Evolutionary conservation across 2,113 vertebrate genomes (phyloP).

Genomic region (Hiodon alosoides): DNA sequence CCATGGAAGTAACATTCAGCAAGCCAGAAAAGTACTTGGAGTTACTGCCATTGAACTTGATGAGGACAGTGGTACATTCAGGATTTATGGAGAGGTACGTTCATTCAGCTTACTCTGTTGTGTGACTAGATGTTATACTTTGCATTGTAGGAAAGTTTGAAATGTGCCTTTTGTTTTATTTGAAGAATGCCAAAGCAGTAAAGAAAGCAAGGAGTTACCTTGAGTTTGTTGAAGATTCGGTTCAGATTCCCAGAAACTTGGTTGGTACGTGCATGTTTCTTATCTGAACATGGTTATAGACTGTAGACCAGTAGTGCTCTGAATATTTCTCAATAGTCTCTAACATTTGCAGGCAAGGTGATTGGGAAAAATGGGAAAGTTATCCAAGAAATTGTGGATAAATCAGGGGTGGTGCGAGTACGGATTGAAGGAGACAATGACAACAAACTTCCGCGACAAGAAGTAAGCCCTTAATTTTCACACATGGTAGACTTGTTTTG

Average conservation of each 20-base stretch:
- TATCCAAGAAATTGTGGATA: conserved; percentile 90
- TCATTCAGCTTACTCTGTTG: neutral
- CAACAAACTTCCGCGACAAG: conserved; percentile 77
- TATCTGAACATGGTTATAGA: no score
- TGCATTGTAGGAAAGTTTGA: neutral
- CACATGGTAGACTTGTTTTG: conserved; percentile 6
- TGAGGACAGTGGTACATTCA: conserved; percentile 80
- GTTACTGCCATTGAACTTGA: conserved; percentile 84
- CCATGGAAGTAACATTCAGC: conserved; percentile 86
- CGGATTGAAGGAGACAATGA: conserved; percentile 85
- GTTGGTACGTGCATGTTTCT: conserved; percentile 66
- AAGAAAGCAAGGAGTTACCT: conserved; percentile 75
- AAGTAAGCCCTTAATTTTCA: conserved; percentile 59
- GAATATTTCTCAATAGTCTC: neutral
- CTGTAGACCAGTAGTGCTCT: neutral
- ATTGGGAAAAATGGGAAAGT: conserved; percentile 88
- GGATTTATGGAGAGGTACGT: conserved; percentile 82
- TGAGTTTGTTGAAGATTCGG: conserved; percentile 82
- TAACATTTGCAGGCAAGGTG: conserved; percentile 69
- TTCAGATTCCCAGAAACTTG: conserved; percentile 79
- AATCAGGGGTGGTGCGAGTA: conserved; percentile 83
- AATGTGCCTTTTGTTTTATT: conserved; percentile 12
- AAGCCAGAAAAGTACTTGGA: conserved; percentile 77
- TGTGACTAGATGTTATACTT: neutral
- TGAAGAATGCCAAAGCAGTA: conserved; percentile 76